Evolutionary conservation across 2,797 vertebrate species (phyloP), one percentile per base, ranked within the genome.

Genomic region (Eurystomus glaucurus): DNA sequence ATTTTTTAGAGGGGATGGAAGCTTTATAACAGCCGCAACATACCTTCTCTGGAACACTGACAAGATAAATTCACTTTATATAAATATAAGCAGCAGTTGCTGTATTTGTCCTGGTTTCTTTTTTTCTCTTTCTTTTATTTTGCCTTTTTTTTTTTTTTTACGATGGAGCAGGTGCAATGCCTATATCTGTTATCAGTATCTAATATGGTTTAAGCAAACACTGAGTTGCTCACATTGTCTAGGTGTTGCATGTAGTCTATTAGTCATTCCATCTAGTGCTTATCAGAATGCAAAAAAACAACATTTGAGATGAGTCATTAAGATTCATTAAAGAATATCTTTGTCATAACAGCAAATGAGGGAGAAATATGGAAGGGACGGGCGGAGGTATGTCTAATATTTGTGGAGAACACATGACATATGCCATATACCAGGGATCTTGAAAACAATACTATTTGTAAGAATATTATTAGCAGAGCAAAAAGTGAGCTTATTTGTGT

Each of bases 271-370:
- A 48, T 91, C 86, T 84, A 86, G 72, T 72, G 28, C 88, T 92
- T 98, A 98, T 98, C 96, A 94, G 91, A 91, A 78, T 71, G 96
- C 85, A 92, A 97, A 95, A 97, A 96, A 96, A 93, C 78, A 92
- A 93, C 71, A 69, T 81, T 69, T 58, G 90, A 83, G 39, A 58
- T 98, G 97, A 98, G 81, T 98, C 98, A 98, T 87, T 76, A 64
- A 60, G 88, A 71, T 84, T 95, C 90, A 95, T 94, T 90, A 93
- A 95, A 96, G 85, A 84, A 70, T 92, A 86, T 68, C 83, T 37
- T 61, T 61, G 85, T 91, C 89, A 61, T 74, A 92, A 83, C 51
- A 95, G 87, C 95, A 93, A 95, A 91, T 77, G 82, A 85, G 78
- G 60, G 39, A 85, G 54, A 57, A 93, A 90, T 45, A 79, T 78